Percentiles rank a stretch among this genome's conserved stretches.
Evolutionary conservation across 2,888 invertebrate genomes (phyloP).

Genomic region (Doris montereyensis): DNA sequence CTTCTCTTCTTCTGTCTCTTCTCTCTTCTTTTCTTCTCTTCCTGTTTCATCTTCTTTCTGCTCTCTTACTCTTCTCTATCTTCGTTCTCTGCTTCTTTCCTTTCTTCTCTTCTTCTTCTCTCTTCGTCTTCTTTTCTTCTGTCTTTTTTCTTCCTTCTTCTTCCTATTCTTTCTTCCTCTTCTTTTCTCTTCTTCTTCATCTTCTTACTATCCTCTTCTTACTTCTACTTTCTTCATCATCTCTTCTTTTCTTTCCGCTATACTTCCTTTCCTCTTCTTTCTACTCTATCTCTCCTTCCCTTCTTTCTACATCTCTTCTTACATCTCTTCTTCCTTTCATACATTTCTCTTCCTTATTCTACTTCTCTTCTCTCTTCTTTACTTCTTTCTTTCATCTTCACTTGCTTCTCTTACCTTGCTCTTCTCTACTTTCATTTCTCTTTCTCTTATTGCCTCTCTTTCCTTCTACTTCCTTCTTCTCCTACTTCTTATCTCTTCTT

Average conservation of each 20-base stretch:
- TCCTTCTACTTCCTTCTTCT: not conserved
- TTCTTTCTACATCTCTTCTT: not conserved
- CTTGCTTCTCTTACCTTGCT: not conserved
- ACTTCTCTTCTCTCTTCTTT: not conserved
- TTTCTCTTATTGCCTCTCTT: not conserved
- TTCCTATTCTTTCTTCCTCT: not conserved
- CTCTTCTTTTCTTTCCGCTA: not conserved
- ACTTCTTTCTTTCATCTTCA: not conserved
- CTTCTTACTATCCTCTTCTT: not conserved
- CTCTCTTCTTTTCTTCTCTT: not conserved
- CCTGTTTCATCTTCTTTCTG: not conserved
- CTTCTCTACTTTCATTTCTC: not conserved
- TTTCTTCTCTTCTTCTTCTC: not conserved
- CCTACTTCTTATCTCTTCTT: not conserved
- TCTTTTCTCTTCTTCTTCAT: not conserved
- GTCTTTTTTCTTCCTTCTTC: not conserved
- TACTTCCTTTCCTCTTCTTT: not conserved
- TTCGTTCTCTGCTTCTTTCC: not conserved
- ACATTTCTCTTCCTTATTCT: not conserved
- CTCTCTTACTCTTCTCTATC: not conserved
- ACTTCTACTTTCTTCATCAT: not conserved
- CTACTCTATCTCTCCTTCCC: not conserved
- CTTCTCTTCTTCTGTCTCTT: not conserved
- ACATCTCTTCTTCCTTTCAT: not conserved
- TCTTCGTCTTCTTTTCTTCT: not conserved